Conservation (phyloP, 2,113 vertebrate species). For the Anser brachyrhynchus region DNA sequence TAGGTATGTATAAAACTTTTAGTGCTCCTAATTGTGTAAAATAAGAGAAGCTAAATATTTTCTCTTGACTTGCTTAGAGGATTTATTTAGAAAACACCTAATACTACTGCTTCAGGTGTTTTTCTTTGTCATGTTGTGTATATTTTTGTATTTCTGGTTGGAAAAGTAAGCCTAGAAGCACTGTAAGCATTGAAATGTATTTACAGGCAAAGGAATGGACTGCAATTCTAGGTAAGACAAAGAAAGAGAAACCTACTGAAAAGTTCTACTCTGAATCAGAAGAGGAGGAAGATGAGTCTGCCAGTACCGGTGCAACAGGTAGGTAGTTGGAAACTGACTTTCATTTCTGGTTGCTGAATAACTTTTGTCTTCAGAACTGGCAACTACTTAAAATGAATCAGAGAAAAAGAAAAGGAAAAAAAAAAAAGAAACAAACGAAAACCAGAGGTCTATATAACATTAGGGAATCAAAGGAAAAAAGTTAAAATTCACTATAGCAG, state of each 20-base stretch:
- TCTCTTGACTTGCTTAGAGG: background rate
- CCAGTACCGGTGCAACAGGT: conserved; percentile 72
- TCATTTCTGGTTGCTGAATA: background rate
- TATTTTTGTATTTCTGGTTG: background rate
- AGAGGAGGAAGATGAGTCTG: conserved; percentile 81
- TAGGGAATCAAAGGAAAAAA: fast-evolving
- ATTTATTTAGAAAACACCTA: conserved; percentile 12
- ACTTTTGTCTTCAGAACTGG: background rate
- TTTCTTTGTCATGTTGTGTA: background rate
- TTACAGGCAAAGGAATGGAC: conserved; percentile 84
- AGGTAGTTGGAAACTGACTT: background rate
- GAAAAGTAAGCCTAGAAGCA: background rate
- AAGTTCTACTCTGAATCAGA: conserved; percentile 93
- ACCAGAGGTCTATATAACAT: background rate
- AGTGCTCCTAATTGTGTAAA: background rate
- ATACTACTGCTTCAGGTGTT: background rate
- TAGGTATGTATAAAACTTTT: background rate
- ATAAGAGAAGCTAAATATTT: background rate
- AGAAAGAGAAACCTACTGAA: conserved; percentile 79
- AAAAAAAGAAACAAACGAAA: background rate
- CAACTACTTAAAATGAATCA: background rate
- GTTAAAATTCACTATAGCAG: background rate
- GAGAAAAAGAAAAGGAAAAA: background rate
- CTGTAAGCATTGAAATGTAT: background rate
- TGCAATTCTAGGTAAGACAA: conserved; percentile 78